Evolutionary conservation across 64 coral and sea anemone genomes (phyloP), one percentile per base, ranked within the genome.

Genomic region (Montipora cactus): DNA sequence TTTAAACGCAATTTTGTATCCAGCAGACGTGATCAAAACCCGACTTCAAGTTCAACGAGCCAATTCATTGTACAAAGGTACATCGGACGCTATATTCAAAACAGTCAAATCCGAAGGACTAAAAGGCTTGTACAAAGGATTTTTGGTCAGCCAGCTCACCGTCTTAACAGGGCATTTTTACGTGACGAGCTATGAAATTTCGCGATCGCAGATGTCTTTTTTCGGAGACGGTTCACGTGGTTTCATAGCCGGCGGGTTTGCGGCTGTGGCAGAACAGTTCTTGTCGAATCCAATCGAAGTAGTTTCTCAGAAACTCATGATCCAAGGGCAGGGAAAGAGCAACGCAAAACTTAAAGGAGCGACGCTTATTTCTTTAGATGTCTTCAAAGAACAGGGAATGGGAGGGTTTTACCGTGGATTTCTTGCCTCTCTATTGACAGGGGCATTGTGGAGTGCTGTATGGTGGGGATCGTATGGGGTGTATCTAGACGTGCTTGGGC

Each of bases 391-490:
- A 50, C 89, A 98, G 55, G 96, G 96, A 1, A 5, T 87, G 44
- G 61, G 68, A 55, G 96, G 96, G 1, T 87, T 98, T 74, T 97
- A 97, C 67, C 69, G 96, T n/a, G 96, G 96, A 55, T 97, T 97
- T 70, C 18, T 97, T 16, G 93, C 85, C 9, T 97, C 96, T 49
- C 62, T 97, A 49, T 70, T 94, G 57, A 90, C 81, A 25, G 88
- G 93, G 11, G 89, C 83, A 9, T 28, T 97, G 6, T 84, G 91
- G 72, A 97, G 96, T 70, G 96, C 89, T 13, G 69, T 97, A 5
- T 97, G 96, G 96, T 97, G 93, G 96, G 93, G 81, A 14, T 95
- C 92, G 0, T 97, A 97, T 78, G 96, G 96, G 0, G 23, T 97
- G 47, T 95, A 51, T 23, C 44, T 97, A 11, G 89, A 97, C 20